Evolutionary conservation across 2,888 invertebrate genomes (phyloP).

Genomic region (Ennomos erosarius): DNA sequence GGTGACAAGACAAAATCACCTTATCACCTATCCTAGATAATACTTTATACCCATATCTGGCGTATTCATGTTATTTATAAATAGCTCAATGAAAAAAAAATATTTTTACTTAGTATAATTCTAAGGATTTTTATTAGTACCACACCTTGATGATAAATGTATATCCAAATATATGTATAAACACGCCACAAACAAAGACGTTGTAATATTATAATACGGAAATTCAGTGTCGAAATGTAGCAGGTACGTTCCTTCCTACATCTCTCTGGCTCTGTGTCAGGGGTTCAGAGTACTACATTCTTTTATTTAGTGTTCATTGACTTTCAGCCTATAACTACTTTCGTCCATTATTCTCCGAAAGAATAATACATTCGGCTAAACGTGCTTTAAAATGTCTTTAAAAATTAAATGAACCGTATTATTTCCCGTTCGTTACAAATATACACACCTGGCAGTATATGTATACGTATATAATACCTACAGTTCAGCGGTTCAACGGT

Average conservation of each 20-base stretch:
- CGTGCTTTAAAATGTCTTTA: constrained; percentile 48
- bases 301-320: constrained; percentile 32
- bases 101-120: no score
- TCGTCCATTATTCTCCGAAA: constrained; percentile 23
- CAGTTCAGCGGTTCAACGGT: constrained; percentile 60
- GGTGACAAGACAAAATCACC: no score
- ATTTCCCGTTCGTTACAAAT: constrained; percentile 78
- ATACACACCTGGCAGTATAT: constrained; percentile 26
- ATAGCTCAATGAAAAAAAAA: no score
- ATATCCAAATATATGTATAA: no score
- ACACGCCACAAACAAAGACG: no score
- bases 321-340: constrained; percentile 32
- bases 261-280: constrained; percentile 12
- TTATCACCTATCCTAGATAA: no score
- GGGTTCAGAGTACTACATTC: constrained; percentile 30
- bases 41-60: no score
- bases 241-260: not conserved
- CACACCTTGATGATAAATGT: no score
- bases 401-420: constrained; percentile 79
- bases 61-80: no score
- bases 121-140: no score
- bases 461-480: constrained; percentile 60
- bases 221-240: no score
- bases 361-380: constrained; percentile 29
- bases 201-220: no score